Percentiles rank a stretch among this genome's conserved stretches.
Evolutionary conservation across 1,140 invertebrate species (phyloP).

Genomic region (Drosophila gunungcola): DNA sequence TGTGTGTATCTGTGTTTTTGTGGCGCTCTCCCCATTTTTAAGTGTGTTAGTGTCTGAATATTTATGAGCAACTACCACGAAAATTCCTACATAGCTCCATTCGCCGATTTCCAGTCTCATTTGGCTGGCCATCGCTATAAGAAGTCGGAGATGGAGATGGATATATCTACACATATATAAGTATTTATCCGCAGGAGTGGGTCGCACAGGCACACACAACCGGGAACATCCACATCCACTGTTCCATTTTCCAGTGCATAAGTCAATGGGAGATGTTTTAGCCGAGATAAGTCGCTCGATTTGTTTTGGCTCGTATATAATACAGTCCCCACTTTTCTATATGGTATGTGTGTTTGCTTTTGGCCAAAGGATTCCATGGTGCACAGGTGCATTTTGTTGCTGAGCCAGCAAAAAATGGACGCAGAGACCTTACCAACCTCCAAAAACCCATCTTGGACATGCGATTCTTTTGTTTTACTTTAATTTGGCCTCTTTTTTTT

Average conservation of each 20-base stretch:
- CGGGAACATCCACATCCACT: slow-evolving; percentile 61
- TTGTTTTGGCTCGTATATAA: slow-evolving; percentile 73
- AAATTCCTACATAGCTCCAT: slow-evolving; percentile 66
- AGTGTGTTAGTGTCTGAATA: slow-evolving; percentile 52
- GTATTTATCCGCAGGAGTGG: not conserved
- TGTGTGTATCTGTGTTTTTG: slow-evolving; percentile 21
- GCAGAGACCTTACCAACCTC: slow-evolving; percentile 26
- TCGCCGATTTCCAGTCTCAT: slow-evolving; percentile 55
- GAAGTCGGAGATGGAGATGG: slow-evolving; percentile 25
- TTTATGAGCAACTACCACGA: slow-evolving; percentile 78
- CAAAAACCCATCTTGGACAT: slow-evolving; percentile 33
- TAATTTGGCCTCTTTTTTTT: slow-evolving; percentile 61
- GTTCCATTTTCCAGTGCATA: slow-evolving; percentile 81
- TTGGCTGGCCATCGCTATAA: slow-evolving; percentile 56
- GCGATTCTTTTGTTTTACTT: slow-evolving; percentile 64
- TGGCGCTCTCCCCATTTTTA: slow-evolving; percentile 6
- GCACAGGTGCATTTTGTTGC: slow-evolving; percentile 75
- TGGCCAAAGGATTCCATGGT: slow-evolving; percentile 67
- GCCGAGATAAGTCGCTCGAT: slow-evolving; percentile 80
- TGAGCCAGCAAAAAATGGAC: slow-evolving; percentile 66
- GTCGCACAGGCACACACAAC: slow-evolving; percentile 28
- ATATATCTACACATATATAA: not conserved
- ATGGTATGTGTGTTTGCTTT: slow-evolving; percentile 22
- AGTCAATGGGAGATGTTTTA: slow-evolving; percentile 80
- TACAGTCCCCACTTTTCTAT: slow-evolving; percentile 10